Evolutionary conservation across 2,797 vertebrate species (phyloP).

Genomic region (Fistularia commersonii): DNA sequence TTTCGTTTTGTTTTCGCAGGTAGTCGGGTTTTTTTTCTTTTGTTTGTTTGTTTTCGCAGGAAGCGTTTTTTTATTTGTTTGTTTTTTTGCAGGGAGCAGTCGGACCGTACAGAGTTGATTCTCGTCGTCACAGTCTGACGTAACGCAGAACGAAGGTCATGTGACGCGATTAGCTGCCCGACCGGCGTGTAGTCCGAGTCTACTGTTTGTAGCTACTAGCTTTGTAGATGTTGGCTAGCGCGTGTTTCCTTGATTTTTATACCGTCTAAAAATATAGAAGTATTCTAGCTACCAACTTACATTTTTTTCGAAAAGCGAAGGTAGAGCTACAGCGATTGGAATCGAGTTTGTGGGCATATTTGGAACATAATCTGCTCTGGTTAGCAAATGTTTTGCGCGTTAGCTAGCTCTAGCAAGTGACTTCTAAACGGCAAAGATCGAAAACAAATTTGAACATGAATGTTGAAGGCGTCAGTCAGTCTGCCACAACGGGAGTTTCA

Average conservation of each 20-base stretch:
- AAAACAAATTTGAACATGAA: slow-evolving; percentile 55
- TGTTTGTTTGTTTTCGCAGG: too few relatives aligned
- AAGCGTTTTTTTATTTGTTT: too few relatives aligned
- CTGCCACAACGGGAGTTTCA: slow-evolving; percentile 60
- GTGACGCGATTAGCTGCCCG: slow-evolving; percentile 25
- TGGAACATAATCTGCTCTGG: slow-evolving; percentile 1
- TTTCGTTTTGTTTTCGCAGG: too few relatives aligned
- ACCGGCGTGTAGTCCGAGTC: slow-evolving; percentile 23
- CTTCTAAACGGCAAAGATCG: neutral
- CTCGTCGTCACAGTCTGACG: slow-evolving; percentile 10
- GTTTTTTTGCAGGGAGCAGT: too few relatives aligned
- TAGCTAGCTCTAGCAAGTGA: slow-evolving; percentile 44
- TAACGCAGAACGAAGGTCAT: slow-evolving; percentile 27
- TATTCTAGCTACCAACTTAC: too few relatives aligned
- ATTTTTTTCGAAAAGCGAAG: neutral
- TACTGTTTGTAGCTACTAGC: slow-evolving; percentile 8
- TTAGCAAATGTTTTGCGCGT: neutral
- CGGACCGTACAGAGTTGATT: slow-evolving; percentile 25
- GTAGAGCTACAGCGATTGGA: neutral
- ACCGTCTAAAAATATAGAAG: fast-evolving
- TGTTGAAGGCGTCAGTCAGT: slow-evolving; percentile 68
- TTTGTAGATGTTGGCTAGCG: slow-evolving; percentile 1
- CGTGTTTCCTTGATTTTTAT: neutral
- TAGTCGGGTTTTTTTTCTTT: too few relatives aligned
- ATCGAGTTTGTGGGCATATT: neutral